A percentile compares a stretch with the other conserved stretches of the same genome.
These are phyloP conservation scores for Gerris lacustris DNA, from an alignment of 2,888 invertebrate species.

Conservation along the genomic window DNA sequence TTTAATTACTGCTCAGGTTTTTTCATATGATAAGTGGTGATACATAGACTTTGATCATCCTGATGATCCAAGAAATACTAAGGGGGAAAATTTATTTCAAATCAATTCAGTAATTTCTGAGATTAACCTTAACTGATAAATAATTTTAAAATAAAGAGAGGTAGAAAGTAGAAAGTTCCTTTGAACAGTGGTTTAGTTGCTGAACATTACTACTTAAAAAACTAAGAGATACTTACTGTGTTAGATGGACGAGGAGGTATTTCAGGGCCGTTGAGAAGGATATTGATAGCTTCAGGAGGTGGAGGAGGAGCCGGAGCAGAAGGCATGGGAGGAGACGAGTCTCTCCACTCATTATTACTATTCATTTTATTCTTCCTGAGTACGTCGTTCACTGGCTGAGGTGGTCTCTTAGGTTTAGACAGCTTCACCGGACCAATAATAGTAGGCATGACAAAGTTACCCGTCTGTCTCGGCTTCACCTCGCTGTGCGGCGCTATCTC, in stretches of 20 bases:
- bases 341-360: conserved; percentile 30
- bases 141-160: not conserved
- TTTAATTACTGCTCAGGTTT: too few relatives aligned
- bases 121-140: too few relatives aligned
- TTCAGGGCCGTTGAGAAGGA: conserved; percentile 31
- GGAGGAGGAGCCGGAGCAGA: conserved; percentile 64
- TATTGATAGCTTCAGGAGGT: conserved; percentile 40
- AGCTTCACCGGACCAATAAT: conserved; percentile 50
- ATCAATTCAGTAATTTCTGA: too few relatives aligned
- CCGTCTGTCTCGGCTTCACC: conserved; percentile 18
- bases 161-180: not conserved
- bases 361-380: not conserved
- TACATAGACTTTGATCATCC: too few relatives aligned
- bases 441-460: conserved; percentile 43
- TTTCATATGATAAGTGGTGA: too few relatives aligned
- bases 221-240: conserved; percentile 15
- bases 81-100: too few relatives aligned
- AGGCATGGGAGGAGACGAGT: conserved; percentile 62
- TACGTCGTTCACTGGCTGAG: not conserved
- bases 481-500: conserved; percentile 9
- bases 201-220: not conserved
- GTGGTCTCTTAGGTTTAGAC: conserved; percentile 10
- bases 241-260: conserved; percentile 29
- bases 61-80: too few relatives aligned
- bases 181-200: too few relatives aligned